Conservation (phyloP, 2,888 invertebrate species). For the Drosophila nigricruria region DNA sequence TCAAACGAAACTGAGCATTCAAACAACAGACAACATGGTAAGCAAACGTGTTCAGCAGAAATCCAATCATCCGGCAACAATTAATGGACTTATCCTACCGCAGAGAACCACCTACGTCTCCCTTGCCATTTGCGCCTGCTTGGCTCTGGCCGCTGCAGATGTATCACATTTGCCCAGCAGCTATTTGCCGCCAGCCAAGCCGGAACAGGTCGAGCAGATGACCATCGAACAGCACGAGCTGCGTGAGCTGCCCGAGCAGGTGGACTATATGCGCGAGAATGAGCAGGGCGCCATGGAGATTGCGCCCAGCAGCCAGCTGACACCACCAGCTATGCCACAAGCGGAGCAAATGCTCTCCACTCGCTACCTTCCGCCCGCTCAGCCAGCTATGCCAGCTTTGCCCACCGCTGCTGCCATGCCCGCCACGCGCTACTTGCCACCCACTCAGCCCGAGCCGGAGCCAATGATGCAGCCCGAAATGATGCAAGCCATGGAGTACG, state of each 20-base stretch:
- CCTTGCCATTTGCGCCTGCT: conserved; percentile 54
- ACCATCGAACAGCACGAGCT: conserved; percentile 78
- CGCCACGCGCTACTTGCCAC: conserved; percentile 63
- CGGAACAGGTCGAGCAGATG: conserved; percentile 70
- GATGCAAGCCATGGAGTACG: conserved; percentile 51
- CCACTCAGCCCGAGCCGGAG: conserved; percentile 41
- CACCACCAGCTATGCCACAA: conserved; percentile 57
- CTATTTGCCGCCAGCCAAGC: conserved; percentile 70
- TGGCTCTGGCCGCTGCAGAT: conserved; percentile 67
- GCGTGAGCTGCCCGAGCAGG: conserved; percentile 76
- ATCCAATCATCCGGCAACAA: not conserved
- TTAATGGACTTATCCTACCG: conserved; percentile 8
- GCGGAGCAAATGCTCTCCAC: conserved; percentile 45
- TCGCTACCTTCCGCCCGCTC: conserved; percentile 44
- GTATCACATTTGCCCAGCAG: conserved; percentile 72
- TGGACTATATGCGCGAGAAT: conserved; percentile 67
- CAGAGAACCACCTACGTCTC: conserved; percentile 54
- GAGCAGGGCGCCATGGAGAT: conserved; percentile 56
- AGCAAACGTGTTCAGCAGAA: conserved; percentile 27
- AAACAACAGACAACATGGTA: conserved; percentile 65
- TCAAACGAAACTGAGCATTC: conserved; percentile 57
- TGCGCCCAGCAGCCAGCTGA: conserved; percentile 64
- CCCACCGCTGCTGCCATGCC: conserved; percentile 38
- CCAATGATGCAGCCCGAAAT: conserved; percentile 49
- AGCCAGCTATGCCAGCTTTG: conserved; percentile 15